A percentile compares a stretch with the other conserved stretches of the same genome.
Conservation (phyloP, 2,797 vertebrate species). For the Coluber constrictor region DNA sequence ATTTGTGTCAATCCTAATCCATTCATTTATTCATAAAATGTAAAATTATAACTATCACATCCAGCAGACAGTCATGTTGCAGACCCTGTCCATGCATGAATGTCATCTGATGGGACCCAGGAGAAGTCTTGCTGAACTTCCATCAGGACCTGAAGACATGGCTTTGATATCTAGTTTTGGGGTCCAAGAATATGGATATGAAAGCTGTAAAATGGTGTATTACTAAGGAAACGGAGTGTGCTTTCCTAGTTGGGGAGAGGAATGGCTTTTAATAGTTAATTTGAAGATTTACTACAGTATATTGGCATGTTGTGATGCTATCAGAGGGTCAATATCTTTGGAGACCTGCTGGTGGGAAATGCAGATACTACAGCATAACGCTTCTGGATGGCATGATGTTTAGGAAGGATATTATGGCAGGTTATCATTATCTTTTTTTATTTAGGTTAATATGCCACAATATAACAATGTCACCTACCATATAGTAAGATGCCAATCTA, state of each 20-base stretch:
- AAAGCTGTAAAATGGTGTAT: not conserved
- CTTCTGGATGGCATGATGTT: not conserved
- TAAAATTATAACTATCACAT: not conserved
- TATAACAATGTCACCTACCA: conserved; percentile 70
- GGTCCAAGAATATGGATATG: not conserved
- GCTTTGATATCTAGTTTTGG: not conserved
- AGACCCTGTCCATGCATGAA: not conserved
- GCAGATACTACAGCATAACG: not conserved
- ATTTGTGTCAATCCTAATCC: not conserved
- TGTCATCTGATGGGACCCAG: not conserved
- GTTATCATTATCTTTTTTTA: not conserved
- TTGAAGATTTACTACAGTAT: not conserved
- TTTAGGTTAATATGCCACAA: conserved; percentile 3
- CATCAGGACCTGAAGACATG: not conserved
- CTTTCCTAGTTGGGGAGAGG: not conserved
- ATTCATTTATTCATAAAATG: not conserved
- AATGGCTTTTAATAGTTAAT: not conserved
- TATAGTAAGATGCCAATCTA: conserved; percentile 83
- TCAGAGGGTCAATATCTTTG: too few relatives aligned
- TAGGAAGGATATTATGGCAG: not conserved
- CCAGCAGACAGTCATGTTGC: not conserved
- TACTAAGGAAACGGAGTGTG: not conserved
- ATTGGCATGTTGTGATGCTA: not conserved
- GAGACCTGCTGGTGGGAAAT: not conserved
- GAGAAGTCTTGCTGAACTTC: not conserved